Evolutionary conservation across 2,888 invertebrate genomes (phyloP).

Genomic region (Polymixis lichenea): DNA sequence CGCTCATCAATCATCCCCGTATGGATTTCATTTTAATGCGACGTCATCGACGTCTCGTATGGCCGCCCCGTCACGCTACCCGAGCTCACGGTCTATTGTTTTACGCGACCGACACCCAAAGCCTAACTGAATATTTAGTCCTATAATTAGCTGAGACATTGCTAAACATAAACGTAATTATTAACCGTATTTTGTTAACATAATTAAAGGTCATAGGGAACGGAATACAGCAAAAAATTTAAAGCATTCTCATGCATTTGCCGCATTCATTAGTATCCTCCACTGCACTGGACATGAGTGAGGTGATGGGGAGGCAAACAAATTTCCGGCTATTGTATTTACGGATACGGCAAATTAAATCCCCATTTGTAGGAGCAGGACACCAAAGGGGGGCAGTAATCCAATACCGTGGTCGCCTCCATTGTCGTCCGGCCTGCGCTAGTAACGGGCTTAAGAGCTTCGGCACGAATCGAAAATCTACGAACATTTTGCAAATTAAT

Average conservation of each 20-base stretch:
- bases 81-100: conserved; percentile 74
- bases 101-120: conserved; percentile 66
- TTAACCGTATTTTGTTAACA: conserved; percentile 8
- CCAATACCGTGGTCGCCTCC: conserved; percentile 80
- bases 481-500: conserved; percentile 85
- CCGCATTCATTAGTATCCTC: conserved; percentile 60
- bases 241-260: conserved; percentile 34
- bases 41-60: conserved; percentile 88
- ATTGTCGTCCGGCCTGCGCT: conserved; percentile 82
- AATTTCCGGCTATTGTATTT: conserved; percentile 84
- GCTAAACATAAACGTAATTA: conserved; percentile 22
- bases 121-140: conserved; percentile 66
- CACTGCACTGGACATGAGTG: conserved; percentile 72
- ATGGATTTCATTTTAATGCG: conserved; percentile 90
- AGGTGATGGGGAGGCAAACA: conserved; percentile 74
- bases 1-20: conserved; percentile 89
- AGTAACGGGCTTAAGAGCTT: conserved; percentile 84
- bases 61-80: conserved; percentile 77
- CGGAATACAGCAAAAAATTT: conserved; percentile 27
- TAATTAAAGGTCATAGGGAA: conserved; percentile 14
- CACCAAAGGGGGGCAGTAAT: conserved; percentile 83
- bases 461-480: conserved; percentile 74
- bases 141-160: conserved; percentile 59
- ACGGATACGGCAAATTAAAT: conserved; percentile 87
- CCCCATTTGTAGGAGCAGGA: conserved; percentile 82